phyloP scores from a whole-genome alignment of 2,888 invertebrate genomes.

The Protula sp. region DNA sequence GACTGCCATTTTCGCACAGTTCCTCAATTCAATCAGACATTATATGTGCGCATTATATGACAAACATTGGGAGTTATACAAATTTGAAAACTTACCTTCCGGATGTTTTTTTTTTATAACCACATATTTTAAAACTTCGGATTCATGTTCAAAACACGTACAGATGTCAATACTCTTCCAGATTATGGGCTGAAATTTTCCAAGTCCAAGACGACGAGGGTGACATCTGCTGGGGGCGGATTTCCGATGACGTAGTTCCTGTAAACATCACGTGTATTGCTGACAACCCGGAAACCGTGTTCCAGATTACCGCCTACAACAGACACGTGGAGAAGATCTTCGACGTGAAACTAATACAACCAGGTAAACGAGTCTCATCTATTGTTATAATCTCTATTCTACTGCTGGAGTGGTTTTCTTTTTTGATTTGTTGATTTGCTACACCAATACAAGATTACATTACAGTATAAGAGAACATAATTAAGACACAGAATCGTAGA shows the following conservation, averaged over 20 bases:
- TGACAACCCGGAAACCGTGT: slow-evolving; percentile 92
- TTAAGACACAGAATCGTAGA: not conserved
- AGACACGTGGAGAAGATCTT: slow-evolving; percentile 97
- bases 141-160: too few species aligned
- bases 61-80: too few species aligned
- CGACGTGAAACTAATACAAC: slow-evolving; percentile 92
- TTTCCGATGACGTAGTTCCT: slow-evolving; percentile 95
- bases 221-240: slow-evolving; percentile 76
- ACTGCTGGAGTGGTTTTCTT: too few species aligned
- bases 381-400: not conserved
- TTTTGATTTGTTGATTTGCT: not conserved
- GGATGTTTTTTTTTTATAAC: too few species aligned
- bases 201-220: slow-evolving; percentile 84
- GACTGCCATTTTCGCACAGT: too few species aligned
- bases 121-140: too few species aligned
- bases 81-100: too few species aligned
- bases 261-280: slow-evolving; percentile 97
- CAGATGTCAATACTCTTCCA: slow-evolving; percentile 14
- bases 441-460: not conserved
- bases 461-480: not conserved
- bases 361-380: slow-evolving; percentile 75
- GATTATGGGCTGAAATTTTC: slow-evolving; percentile 98
- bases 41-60: too few species aligned
- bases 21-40: too few species aligned
- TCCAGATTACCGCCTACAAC: slow-evolving; percentile 98